These are phyloP conservation scores for Temnothorax unifasciatus DNA, from an alignment of 2,888 invertebrate species.

Conservation along the genomic window DNA sequence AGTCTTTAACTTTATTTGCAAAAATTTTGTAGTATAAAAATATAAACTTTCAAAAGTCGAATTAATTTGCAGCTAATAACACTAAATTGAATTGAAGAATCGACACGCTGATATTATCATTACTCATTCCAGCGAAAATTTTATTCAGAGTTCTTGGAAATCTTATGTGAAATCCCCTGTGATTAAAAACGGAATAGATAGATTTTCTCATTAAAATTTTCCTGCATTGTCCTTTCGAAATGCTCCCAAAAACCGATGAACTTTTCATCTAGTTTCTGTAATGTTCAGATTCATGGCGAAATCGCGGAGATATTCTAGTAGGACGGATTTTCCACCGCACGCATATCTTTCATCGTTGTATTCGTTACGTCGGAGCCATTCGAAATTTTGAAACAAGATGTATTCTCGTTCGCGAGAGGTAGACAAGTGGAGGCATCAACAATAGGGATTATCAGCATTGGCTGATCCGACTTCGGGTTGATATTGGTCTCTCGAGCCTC, in stretches of 20 bases:
- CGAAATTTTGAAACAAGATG: conserved; percentile 77
- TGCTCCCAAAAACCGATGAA: not conserved
- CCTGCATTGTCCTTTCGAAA: not conserved
- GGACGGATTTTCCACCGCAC: conserved; percentile 18
- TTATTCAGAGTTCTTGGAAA: not conserved
- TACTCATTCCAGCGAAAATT: conserved; percentile 8
- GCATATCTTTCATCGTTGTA: not conserved
- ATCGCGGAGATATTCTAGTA: conserved; percentile 4
- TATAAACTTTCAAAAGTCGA: not conserved
- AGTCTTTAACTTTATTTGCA: not conserved
- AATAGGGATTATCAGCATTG: conserved; percentile 84
- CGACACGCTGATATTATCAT: not conserved
- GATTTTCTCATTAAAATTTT: conserved; percentile 36
- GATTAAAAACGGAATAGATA: conserved; percentile 8
- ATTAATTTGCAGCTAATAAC: not conserved
- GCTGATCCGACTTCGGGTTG: conserved; percentile 80
- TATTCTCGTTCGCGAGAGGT: conserved; percentile 71
- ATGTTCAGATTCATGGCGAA: not conserved
- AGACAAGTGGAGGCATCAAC: conserved; percentile 77
- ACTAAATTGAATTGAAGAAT: conserved; percentile 13
- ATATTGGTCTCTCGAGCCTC: conserved; percentile 82
- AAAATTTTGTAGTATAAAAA: not conserved
- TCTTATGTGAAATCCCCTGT: not conserved
- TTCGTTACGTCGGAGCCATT: conserved; percentile 62
- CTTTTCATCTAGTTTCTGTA: not conserved